Conservation (phyloP, 2,888 invertebrate genomes). For the Siphlonurus alternatus region DNA sequence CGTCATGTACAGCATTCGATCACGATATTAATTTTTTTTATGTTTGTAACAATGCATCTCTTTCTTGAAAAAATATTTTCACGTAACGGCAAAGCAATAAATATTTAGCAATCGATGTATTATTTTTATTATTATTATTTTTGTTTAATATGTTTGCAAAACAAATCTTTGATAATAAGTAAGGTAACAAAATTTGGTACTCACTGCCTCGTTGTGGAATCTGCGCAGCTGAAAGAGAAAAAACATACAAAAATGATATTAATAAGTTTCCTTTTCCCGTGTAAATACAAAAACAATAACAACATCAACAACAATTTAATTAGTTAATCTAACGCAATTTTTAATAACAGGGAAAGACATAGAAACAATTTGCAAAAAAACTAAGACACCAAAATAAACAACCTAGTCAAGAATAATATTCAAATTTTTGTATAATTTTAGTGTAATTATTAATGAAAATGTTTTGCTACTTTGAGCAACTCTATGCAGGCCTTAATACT, state of each 20-base stretch:
- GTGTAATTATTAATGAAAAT: neutral
- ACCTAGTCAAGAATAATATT: neutral
- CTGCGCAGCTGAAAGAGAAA: slow-evolving; percentile 68
- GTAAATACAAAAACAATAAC: slow-evolving; percentile 4
- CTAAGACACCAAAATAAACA: neutral
- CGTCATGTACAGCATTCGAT: too few species aligned
- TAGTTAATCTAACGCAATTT: neutral
- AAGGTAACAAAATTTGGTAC: too few species aligned
- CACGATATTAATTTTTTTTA: too few species aligned
- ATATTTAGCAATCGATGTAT: too few species aligned
- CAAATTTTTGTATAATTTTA: slow-evolving; percentile 6
- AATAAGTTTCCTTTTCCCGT: slow-evolving; percentile 6
- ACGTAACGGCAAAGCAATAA: too few species aligned
- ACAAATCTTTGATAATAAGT: too few species aligned
- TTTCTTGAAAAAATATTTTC: too few species aligned
- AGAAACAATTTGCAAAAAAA: neutral
- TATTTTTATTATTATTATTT: too few species aligned
- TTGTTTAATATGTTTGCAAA: too few species aligned
- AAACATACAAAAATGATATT: slow-evolving; percentile 19
- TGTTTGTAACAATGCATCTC: too few species aligned
- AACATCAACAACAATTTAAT: slow-evolving; percentile 2
- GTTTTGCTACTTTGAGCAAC: too few species aligned
- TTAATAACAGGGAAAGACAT: slow-evolving; percentile 1
- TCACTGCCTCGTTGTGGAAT: slow-evolving; percentile 79
- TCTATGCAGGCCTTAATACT: slow-evolving; percentile 9